Evolutionary conservation across 2,888 invertebrate species (phyloP).

Genomic region (Cheilosia pagana): DNA sequence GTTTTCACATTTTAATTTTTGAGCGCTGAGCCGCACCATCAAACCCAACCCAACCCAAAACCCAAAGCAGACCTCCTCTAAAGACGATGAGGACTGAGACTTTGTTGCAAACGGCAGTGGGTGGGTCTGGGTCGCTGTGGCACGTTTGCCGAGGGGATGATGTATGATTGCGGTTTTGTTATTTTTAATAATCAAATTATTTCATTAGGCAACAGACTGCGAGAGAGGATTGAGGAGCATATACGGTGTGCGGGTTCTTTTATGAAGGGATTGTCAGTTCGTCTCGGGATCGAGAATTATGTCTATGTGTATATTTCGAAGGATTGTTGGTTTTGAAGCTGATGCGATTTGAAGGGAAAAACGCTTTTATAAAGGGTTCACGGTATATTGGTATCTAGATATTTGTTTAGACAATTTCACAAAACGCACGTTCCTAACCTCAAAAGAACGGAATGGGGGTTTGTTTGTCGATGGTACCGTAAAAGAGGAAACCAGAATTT

Average conservation of each 20-base stretch:
- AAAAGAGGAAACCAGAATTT: too few relatives aligned
- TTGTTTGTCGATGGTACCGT: too few relatives aligned
- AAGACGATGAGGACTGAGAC: background rate
- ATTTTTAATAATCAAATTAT: constrained; percentile 69
- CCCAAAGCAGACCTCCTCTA: background rate
- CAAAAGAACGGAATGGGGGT: too few relatives aligned
- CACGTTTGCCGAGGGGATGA: constrained; percentile 16
- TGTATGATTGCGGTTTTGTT: constrained; percentile 54
- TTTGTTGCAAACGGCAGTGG: constrained; percentile 41
- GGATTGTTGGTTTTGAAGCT: background rate
- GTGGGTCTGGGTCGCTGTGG: background rate
- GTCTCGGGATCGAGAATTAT: background rate
- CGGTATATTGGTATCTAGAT: too few relatives aligned
- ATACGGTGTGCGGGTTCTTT: background rate
- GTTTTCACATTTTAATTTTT: constrained; percentile 68
- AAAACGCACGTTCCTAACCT: too few relatives aligned
- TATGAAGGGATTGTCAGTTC: background rate
- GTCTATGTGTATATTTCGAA: background rate
- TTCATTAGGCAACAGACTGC: constrained; percentile 42
- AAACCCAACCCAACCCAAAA: background rate
- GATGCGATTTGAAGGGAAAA: background rate
- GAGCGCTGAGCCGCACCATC: constrained; percentile 47
- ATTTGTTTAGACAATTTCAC: too few relatives aligned
- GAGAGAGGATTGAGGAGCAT: background rate
- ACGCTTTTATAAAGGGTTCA: too few relatives aligned